A percentile compares a stretch with the other conserved stretches of the same genome.
These are phyloP conservation scores for Scaptomyza graminum DNA, from an alignment of 1,140 invertebrate species.

Conservation along the genomic window DNA sequence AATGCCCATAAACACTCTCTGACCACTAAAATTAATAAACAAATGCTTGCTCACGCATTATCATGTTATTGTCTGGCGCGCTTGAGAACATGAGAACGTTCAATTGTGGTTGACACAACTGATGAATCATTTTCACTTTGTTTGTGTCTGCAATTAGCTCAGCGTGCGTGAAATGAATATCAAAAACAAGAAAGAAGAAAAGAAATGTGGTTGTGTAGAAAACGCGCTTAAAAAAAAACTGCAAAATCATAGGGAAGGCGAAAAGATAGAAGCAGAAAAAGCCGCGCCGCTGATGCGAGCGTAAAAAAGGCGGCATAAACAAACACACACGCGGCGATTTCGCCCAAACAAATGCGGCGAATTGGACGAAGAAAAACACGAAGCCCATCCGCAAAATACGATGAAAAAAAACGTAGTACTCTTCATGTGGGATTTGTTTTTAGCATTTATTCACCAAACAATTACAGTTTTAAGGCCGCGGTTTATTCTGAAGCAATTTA, in stretches of 20 bases:
- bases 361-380: slow-evolving; percentile 71
- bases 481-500: slow-evolving; percentile 26
- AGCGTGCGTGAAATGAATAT: slow-evolving; percentile 4
- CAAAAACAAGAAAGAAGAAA: slow-evolving; percentile 6
- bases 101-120: slow-evolving; percentile 12
- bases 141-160: slow-evolving; percentile 15
- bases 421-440: slow-evolving; percentile 77
- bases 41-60: slow-evolving; percentile 6
- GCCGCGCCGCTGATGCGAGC: slow-evolving; percentile 49
- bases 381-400: slow-evolving; percentile 72
- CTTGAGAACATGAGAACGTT: slow-evolving; percentile 34
- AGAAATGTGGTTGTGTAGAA: slow-evolving; percentile 28
- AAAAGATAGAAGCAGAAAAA: slow-evolving; percentile 48
- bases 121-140: slow-evolving; percentile 53
- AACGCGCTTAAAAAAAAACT: slow-evolving; percentile 43
- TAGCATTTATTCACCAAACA: slow-evolving; percentile 49
- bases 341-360: slow-evolving; percentile 74
- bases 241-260: slow-evolving; percentile 61
- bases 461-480: slow-evolving; percentile 15
- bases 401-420: slow-evolving; percentile 70
- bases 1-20: not conserved
- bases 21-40: slow-evolving; percentile 1
- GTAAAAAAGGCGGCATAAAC: slow-evolving; percentile 81
- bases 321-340: slow-evolving; percentile 79
- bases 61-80: slow-evolving; percentile 15